Evolutionary conservation across 2,113 vertebrate genomes (phyloP), one percentile per base, ranked within the genome.

Genomic region (Bufo bufo): DNA sequence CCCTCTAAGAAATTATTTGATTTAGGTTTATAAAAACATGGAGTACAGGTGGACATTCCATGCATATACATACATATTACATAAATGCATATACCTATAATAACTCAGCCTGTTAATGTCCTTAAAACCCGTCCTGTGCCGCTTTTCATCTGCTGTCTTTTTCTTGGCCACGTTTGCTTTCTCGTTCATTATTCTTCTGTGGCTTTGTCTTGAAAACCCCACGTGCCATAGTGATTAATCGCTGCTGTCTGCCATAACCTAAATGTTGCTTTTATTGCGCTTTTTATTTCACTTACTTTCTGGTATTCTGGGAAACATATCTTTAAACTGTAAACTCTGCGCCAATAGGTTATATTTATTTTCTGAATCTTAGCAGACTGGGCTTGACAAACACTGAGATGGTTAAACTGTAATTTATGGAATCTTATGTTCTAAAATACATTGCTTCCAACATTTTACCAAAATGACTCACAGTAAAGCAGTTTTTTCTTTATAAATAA

Each of bases 301-400:
- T 3, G 72, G 72, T n/a, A 45, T 82, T 82, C 80, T 82, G 59
- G 80, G 80, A 82, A 66, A 65, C 59, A 0, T 47, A 74, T 77
- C 20, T 33, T 13, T 4, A 20, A 3, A 23, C 20, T 78, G 49
- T 78, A 78, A 56, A 54, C 50, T 4, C 75, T 23, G 49, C 1
- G 50, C 77, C 49, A 78, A 78, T 58, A 43, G 23, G 13, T 81
- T 58, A 45, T 58, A 23, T 65, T 82, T 12, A 82, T 65, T 82
- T 66, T 65, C 23, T 17, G 56, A 80, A 43, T 56, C 23, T 81
- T 10, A 8, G 10, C 23, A 59, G 33, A 81, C 20, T 8, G 3
- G 52, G 19, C 12, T 59, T 23, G 77, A 80, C n/a, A 56, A n/a
- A 33, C 52, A 58, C 6, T 16, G 52, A 56, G 54, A 23, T 23